Evolutionary conservation across 2,888 invertebrate species (phyloP), one percentile per base, ranked within the genome.

Genomic region (Limenitis camilla): DNA sequence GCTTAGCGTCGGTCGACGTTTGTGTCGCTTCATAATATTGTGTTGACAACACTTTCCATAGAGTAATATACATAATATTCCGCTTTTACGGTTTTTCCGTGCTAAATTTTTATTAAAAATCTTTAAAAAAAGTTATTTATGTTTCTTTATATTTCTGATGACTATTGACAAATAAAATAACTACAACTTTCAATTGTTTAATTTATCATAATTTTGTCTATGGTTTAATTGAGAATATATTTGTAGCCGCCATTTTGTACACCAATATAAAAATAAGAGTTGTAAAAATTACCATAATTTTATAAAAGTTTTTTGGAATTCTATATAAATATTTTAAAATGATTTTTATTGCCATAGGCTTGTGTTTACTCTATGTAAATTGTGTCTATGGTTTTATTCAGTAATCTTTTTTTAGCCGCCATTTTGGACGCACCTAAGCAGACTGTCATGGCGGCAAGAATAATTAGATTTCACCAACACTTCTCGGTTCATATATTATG

Each of bases 401-500:
- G 51, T 58, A n/a, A 59, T 61, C 66, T 66, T 66, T 64, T 62
- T 66, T 64, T 54, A 55, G 59, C 59, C 73, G 72, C 73, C 71
- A 74, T 78, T 76, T 74, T 67, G 59, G 57, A 70, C 65, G 68
- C 74, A 76, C 78, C 77, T 78, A 78, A 81, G 78, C 79, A 81
- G 82, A 71, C 79, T 82, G 83, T 81, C 84, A 81, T 77, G 76
- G 78, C 81, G 74, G 73, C 72, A 68, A 76, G 81, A 82, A 84
- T 87, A 86, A 87, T 87, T 86, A 87, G 78, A 83, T 86, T 81
- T 74, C 66, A 69, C 61, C 69, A 63, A 68, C 74, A 70, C 75
- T 76, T 77, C 77, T 71, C 75, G 73, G 74, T 77, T 79, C 81
- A 81, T 81, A n/a, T n/a, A n/a, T 83, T 80, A 76, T 81, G 78